Evolutionary conservation across 2,888 invertebrate species (phyloP).

Genomic region (Yponomeuta plumbellus): DNA sequence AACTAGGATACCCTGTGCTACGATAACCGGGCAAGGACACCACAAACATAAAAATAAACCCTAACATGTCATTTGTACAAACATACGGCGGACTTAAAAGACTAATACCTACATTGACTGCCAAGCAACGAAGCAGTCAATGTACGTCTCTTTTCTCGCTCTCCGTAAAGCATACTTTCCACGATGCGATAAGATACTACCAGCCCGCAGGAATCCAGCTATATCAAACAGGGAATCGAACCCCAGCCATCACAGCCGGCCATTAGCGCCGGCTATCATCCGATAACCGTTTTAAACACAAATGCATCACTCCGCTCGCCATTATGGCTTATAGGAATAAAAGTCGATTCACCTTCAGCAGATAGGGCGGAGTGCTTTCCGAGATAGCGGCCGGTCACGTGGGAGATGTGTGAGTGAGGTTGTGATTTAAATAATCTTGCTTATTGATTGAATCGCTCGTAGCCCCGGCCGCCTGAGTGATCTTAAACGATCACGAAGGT

Average conservation of each 20-base stretch:
- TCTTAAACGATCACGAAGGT: too few species aligned
- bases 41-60: too few species aligned
- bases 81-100: too few species aligned
- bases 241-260: neutral
- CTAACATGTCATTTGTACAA: too few species aligned
- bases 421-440: neutral
- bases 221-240: neutral
- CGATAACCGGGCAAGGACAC: too few species aligned
- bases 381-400: neutral
- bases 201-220: neutral
- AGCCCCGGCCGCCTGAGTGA: too few species aligned
- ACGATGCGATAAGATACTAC: neutral
- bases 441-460: too few species aligned
- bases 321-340: neutral
- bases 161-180: too few species aligned
- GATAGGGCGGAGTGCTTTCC: neutral
- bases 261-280: slow-evolving; percentile 6
- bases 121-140: too few species aligned
- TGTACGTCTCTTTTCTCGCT: too few species aligned
- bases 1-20: too few species aligned
- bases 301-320: slow-evolving; percentile 5
- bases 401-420: neutral
- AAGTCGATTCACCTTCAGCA: neutral
- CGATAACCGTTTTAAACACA: slow-evolving; percentile 9
- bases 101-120: too few species aligned